Evolutionary conservation across 2,113 vertebrate genomes (phyloP).

Genomic region (Ivindomyrus marchei): DNA sequence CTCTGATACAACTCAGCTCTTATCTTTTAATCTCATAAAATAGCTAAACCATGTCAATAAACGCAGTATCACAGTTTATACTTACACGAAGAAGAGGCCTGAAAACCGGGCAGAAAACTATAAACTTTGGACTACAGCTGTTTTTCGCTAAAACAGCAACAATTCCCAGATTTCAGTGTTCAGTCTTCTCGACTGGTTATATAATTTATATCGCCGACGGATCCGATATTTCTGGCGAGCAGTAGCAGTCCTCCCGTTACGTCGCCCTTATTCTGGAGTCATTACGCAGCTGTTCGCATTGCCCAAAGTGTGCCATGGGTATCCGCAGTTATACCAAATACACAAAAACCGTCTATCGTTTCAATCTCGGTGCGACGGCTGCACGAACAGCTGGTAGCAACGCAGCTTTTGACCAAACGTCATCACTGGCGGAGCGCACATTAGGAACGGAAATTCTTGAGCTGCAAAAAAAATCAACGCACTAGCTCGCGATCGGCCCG

Average conservation of each 20-base stretch:
- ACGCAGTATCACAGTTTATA: slow-evolving; percentile 7
- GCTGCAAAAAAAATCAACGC: slow-evolving; percentile 25
- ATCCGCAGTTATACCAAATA: background rate
- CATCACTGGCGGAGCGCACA: slow-evolving; percentile 34
- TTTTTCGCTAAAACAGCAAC: background rate
- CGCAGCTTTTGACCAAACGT: slow-evolving; percentile 41
- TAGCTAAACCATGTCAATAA: background rate
- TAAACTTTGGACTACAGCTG: slow-evolving; percentile 3
- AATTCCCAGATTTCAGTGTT: slow-evolving; percentile 35
- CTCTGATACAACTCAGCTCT: background rate
- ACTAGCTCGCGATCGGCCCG: slow-evolving; percentile 36
- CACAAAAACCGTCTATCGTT: slow-evolving; percentile 2
- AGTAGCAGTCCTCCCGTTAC: slow-evolving; percentile 16
- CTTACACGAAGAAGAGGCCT: slow-evolving; percentile 42
- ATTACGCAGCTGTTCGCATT: background rate
- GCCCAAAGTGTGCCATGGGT: too few relatives aligned
- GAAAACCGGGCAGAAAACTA: slow-evolving; percentile 39
- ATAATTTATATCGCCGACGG: slow-evolving; percentile 23
- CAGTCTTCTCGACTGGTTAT: slow-evolving; percentile 29
- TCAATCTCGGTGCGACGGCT: slow-evolving; percentile 34
- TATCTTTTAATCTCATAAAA: background rate
- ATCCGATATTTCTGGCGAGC: background rate
- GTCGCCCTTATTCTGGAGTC: slow-evolving; percentile 3
- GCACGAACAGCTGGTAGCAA: slow-evolving; percentile 51
- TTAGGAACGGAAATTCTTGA: background rate